Evolutionary conservation across 2,113 vertebrate species (phyloP).

Genomic region (Hippocampus guttulatus): DNA sequence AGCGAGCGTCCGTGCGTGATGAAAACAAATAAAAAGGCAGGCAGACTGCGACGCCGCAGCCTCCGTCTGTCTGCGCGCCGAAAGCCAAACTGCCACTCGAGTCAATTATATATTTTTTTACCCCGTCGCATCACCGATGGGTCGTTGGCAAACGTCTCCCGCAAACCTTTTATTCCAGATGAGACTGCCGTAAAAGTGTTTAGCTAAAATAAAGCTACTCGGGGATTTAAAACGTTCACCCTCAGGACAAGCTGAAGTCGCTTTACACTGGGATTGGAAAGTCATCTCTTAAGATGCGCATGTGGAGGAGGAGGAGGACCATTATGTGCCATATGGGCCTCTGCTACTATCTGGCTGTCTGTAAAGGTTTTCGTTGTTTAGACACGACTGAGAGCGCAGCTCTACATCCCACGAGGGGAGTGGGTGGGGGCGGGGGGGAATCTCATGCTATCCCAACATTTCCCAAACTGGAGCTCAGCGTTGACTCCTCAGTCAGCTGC

Average conservation of each 20-base stretch:
- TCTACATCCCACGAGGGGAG: not conserved
- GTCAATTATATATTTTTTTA: not conserved
- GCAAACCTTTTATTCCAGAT: not conserved
- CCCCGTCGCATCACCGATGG: not conserved
- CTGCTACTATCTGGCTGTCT: not conserved
- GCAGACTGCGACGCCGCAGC: not conserved
- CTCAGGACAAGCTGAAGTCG: not conserved
- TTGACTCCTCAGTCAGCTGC: not conserved
- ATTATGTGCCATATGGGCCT: not conserved
- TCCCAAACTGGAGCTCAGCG: not conserved
- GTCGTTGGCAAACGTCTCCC: not conserved
- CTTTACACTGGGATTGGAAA: not conserved
- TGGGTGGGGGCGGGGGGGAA: not conserved
- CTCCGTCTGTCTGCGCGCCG: no score
- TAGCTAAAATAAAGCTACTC: not conserved
- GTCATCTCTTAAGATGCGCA: not conserved
- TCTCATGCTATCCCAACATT: not conserved
- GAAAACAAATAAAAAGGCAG: not conserved
- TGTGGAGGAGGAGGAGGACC: not conserved
- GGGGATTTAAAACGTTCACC: not conserved
- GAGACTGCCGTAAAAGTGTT: not conserved
- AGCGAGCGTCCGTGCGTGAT: not conserved
- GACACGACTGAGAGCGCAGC: not conserved
- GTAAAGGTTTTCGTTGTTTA: not conserved
- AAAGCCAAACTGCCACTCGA: not conserved